Evolutionary conservation across 2,113 vertebrate species (phyloP), one percentile per base, ranked within the genome.

Genomic region (Saguinus midas): DNA sequence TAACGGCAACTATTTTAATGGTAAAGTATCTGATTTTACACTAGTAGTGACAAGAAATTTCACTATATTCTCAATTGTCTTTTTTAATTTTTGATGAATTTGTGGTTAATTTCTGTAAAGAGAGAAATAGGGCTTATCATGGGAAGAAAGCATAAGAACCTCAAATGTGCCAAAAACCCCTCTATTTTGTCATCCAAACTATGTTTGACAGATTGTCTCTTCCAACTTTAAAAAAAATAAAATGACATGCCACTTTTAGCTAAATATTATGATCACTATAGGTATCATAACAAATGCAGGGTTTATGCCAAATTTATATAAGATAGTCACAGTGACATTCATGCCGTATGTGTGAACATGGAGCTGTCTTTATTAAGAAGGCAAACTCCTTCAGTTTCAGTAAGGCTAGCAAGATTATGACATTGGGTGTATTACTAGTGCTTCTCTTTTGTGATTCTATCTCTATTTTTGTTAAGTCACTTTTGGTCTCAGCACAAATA

Each of bases 381-480:
- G 35, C 10, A 76, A 4, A 2, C n/a, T 16, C 14, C 68, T 76
- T 29, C 52, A 18, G 5, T 13, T 76, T 21, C 48, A 25, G 7
- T 52, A 37, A 91, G 18, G 11, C 55, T 32, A 86, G 25, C 3
- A 91, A 45, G 32, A 32, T 12, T 23, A 5, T 20, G 2, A 25
- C 9, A 66, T 8, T 85, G 35, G 4, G 1, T 78, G 4, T 96
- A 91, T 92, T 94, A 96, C n/a, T 61, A 84, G 80, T 75, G 90
- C 90, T 96, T 61, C 72, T 76, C 12, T 18, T 96, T 43, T 35
- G 40, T 96, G 96, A 97, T 91, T 96, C 35, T 84, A 75, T 97
- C 94, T 95, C 70, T 88, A 21, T 37, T 18, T 97, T 96, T 96
- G 91, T 98, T 85, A 94, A 96, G 86, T 98, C 61, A 91, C 25